Base-by-base conservation (phyloP, 2,797 vertebrate genomes). In the Apogon hyalosoma region DNA sequence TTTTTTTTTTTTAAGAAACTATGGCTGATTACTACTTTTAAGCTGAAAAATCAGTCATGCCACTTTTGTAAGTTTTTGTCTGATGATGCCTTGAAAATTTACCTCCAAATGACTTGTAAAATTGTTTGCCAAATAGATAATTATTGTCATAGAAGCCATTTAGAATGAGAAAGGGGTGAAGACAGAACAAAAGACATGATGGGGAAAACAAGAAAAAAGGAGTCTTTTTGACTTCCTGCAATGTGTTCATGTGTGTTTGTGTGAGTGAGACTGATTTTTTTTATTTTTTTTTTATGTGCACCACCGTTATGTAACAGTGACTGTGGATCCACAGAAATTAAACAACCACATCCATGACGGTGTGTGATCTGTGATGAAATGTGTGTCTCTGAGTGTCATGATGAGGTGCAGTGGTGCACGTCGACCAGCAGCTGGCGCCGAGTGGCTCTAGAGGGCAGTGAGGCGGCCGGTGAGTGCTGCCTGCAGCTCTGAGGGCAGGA, bases 401-500 rank as follows among this genome's bases (percentile, higher is more conserved):
- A 72, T 33, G 69, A 81, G 79, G 84, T 90, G 90, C 86, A 85
- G 83, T 83, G 78, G 83, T 69, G 72, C 70, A 74, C 82, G 64
- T 49, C 28, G 73, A 74, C 87, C 90, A 83, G 75, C 69, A 46
- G 85, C 56, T 49, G 86, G 62, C 3, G 84, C 61, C 33, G 62
- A 48, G 58, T 2, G 53, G 43, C 55, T 77, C 85, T 93, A 92
- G 82, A 94, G 92, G 19, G 93, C 93, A 1, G 94, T 94, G 88
- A 93, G 93, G 64, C 79, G 84, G 36, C 90, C 92, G 0, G 88
- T 94, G 54, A 98, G 91, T 0, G 94, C 96, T 0, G 87, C 91
- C 82, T 87, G 94, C 24, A 98, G 95, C 86, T 98, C 95, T 0
- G 89, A 89, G 0, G 97, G 96, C 45, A 94, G 78, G 85, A 97